phyloP scores from a whole-genome alignment of 2,797 vertebrate genomes.

The Neostethus bicornis region DNA sequence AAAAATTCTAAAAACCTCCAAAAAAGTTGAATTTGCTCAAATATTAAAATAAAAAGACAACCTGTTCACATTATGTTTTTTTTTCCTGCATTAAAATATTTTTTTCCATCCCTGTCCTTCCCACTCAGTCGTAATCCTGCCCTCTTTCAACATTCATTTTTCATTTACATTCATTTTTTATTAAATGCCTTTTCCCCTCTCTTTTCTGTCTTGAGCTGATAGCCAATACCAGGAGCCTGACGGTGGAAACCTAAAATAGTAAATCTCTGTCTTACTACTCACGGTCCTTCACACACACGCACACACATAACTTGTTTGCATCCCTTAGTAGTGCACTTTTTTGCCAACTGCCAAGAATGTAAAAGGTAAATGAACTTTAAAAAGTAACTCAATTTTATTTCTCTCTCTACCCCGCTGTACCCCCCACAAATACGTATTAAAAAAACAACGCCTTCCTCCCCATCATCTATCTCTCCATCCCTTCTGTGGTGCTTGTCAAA shows the following conservation, averaged over 20 bases:
- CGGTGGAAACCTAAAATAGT: slow-evolving; percentile 64
- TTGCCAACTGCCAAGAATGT: too few relatives aligned
- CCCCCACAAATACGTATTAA: slow-evolving; percentile 7
- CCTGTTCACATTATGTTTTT: slow-evolving; percentile 16
- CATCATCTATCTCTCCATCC: slow-evolving; percentile 60
- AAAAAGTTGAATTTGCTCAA: slow-evolving; percentile 25
- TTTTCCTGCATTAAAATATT: slow-evolving; percentile 29
- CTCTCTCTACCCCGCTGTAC: not conserved
- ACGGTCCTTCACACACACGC: slow-evolving; percentile 18
- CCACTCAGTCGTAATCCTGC: slow-evolving; percentile 46
- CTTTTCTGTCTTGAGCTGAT: slow-evolving; percentile 60
- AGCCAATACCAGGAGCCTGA: slow-evolving; percentile 68
- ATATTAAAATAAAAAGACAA: slow-evolving; percentile 30
- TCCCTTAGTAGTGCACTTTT: slow-evolving; percentile 55
- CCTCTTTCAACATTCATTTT: slow-evolving; percentile 71
- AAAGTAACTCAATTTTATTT: too few relatives aligned
- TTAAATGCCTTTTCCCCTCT: slow-evolving; percentile 59
- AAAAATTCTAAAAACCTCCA: slow-evolving; percentile 17
- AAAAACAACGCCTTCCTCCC: slow-evolving; percentile 34
- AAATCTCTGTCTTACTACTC: slow-evolving; percentile 32
- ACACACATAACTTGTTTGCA: slow-evolving; percentile 34
- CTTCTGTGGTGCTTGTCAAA: slow-evolving; percentile 76
- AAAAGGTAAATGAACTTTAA: too few relatives aligned
- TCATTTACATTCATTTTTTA: slow-evolving; percentile 76
- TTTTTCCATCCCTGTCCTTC: slow-evolving; percentile 14